Conservation (phyloP, 1,140 invertebrate genomes). For the Drosophila gunungcola region DNA sequence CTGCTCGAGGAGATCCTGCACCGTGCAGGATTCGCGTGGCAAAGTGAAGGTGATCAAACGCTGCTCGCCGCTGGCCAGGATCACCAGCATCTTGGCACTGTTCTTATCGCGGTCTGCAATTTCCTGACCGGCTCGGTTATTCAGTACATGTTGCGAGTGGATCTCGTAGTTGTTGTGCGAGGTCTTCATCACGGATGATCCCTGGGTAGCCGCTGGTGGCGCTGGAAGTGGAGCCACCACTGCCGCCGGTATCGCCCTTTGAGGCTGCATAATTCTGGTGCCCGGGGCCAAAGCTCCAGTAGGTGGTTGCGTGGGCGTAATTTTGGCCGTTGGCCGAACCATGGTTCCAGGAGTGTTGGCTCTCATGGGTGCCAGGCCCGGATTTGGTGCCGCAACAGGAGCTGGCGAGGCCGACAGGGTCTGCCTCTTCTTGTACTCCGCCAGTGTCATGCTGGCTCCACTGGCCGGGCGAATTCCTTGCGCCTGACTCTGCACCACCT, state of each 20-base stretch:
- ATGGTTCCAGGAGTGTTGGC: conserved; percentile 27
- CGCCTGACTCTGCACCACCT: conserved; percentile 50
- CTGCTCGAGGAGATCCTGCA: conserved; percentile 91
- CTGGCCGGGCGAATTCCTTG: conserved; percentile 54
- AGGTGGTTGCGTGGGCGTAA: conserved; percentile 31
- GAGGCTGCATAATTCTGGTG: conserved; percentile 47
- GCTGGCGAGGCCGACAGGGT: conserved; percentile 42
- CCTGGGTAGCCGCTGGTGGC: conserved; percentile 14
- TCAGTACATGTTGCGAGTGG: conserved; percentile 79
- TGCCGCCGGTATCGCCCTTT: conserved; percentile 22
- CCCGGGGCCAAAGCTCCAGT: conserved; percentile 15
- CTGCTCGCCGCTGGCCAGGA: conserved; percentile 90
- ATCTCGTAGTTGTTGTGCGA: conserved; percentile 83
- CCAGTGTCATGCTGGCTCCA: conserved; percentile 68
- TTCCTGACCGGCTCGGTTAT: conserved; percentile 69
- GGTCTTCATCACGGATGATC: conserved; percentile 73
- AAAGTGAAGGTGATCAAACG: conserved; percentile 91
- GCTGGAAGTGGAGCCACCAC: conserved; percentile 10
- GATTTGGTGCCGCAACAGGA: conserved; percentile 9
- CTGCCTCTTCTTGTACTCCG: conserved; percentile 75
- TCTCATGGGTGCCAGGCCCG: conserved; percentile 39
- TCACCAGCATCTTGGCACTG: conserved; percentile 90
- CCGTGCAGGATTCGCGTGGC: conserved; percentile 91
- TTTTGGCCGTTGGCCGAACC: conserved; percentile 52
- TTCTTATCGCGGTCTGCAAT: conserved; percentile 85